Base-by-base conservation (phyloP, 2,113 vertebrate species). In the Ceratotherium simum region DNA sequence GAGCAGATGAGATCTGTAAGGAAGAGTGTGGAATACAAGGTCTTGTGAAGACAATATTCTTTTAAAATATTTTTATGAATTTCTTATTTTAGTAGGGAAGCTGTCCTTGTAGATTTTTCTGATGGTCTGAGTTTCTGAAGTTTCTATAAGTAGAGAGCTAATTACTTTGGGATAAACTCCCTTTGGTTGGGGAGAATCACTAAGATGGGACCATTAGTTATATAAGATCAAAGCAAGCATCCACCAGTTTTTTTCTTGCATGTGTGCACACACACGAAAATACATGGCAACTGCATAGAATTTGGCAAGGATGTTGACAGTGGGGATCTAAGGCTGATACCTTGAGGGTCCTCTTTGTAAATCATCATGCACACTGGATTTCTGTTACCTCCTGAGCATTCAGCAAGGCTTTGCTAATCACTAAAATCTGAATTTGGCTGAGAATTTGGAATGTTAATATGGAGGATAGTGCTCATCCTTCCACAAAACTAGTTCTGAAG, bases 181-280 rank as follows among this genome's bases (percentile, higher is more conserved):
- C 7, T 86, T 72, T 73, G 20, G 11, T 54, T 60, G 14, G 62
- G 65, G 39, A 82, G 73, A 78, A 64, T 39, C n/a, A 90, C 33
- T 70, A 60, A 62, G 16, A 33, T 39, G 20, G 33, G 18, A 31
- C 13, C 36, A 56, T 76, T 62, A n/a, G 23, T 56, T 76, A 72
- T 0, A 16, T 25, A 69, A 73, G 23, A 62, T 36, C 54, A 33
- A 85, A 95, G 60, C 17, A 72, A 65, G 31, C 13, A 62, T 20
- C 1, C 18, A 12, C 8, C 6, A 27, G n/a, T 25, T 48, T 81
- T 39, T 69, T 79, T 36, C 7, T 64, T n/a, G 1, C 20, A 3
- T 10, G 1, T 6, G 20, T 21, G 21, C 0, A 29, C 16, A 12
- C 20, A 46, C 20, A n/a, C 0, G 23, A 27, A 67, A 7, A 54